phyloP scores from a whole-genome alignment of 2,113 vertebrate species.

The Mesocricetus auratus region DNA sequence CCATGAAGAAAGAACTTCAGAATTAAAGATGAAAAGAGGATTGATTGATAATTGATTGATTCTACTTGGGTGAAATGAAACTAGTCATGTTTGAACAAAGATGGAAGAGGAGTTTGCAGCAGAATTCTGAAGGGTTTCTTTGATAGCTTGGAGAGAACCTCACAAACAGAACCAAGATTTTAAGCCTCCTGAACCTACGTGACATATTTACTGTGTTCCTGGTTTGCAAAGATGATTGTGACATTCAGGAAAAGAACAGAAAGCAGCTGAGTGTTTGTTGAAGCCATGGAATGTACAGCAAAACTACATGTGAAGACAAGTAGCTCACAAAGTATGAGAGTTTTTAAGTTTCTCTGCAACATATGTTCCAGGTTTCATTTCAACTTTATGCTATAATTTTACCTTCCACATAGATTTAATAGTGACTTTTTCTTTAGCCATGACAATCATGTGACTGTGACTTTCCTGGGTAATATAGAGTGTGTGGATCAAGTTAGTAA shows the following conservation, averaged over 20 bases:
- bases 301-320: not conserved
- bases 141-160: not conserved
- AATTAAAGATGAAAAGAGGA: not conserved
- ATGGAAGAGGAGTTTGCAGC: not conserved
- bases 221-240: not conserved
- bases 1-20: not conserved
- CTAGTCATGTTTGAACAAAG: not conserved
- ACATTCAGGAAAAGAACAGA: not conserved
- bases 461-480: not conserved
- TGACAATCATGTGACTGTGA: not conserved
- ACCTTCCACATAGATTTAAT: not conserved
- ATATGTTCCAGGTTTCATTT: not conserved
- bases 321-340: not conserved
- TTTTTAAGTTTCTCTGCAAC: not conserved
- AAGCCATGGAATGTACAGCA: not conserved
- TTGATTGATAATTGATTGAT: too few species aligned
- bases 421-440: not conserved
- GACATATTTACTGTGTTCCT: not conserved
- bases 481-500: not conserved
- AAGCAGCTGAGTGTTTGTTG: not conserved
- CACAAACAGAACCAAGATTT: not conserved
- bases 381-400: not conserved
- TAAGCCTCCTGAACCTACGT: not conserved
- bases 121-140: conserved; percentile 5
- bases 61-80: not conserved